These are phyloP conservation scores for Monopis laevigella DNA, from an alignment of 2,888 invertebrate genomes.

Conservation along the genomic window DNA sequence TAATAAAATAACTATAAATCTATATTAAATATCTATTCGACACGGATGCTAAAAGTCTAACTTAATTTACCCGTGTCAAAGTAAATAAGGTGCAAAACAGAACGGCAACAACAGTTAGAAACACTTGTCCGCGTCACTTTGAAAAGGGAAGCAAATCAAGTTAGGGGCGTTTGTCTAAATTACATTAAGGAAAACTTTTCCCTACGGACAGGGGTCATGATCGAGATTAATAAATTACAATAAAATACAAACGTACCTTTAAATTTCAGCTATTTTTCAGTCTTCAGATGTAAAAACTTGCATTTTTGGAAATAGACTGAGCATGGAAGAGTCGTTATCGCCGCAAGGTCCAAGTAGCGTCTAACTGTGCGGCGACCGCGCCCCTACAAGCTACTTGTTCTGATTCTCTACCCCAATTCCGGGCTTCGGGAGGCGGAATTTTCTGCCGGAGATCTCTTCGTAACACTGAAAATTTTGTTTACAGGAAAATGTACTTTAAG, in stretches of 20 bases:
- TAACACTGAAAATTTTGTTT: neutral
- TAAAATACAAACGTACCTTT: constrained; percentile 3
- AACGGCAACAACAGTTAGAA: constrained; percentile 56
- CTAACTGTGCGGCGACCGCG: constrained; percentile 67
- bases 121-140: constrained; percentile 47
- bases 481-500: neutral
- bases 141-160: constrained; percentile 40
- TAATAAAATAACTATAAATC: no score
- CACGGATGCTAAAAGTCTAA: no score
- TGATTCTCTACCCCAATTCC: constrained; percentile 67
- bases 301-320: constrained; percentile 16
- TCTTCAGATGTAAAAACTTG: neutral
- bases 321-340: constrained; percentile 43
- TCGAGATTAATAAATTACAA: neutral
- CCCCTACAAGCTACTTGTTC: constrained; percentile 66
- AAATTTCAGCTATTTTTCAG: neutral
- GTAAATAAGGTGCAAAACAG: constrained; percentile 40
- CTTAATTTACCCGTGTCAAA: constrained; percentile 22
- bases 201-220: neutral
- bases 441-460: constrained; percentile 2
- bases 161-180: no score
- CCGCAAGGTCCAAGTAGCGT: constrained; percentile 61
- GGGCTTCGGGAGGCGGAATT: constrained; percentile 49
- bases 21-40: no score
- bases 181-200: neutral